phyloP scores from a whole-genome alignment of 2,797 vertebrate genomes.

The Macropodus opercularis region DNA sequence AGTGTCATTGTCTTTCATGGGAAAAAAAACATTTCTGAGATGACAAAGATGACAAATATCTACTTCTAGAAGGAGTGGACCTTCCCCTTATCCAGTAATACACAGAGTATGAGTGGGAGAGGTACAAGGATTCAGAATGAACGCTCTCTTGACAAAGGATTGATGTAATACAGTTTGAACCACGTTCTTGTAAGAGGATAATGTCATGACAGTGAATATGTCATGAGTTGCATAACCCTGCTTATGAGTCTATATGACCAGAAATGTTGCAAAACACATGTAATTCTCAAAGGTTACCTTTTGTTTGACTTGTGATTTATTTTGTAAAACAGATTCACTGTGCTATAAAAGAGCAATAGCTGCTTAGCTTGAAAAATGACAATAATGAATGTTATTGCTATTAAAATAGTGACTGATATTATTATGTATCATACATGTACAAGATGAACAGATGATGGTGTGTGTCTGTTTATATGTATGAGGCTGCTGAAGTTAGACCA shows the following conservation, averaged over 20 bases:
- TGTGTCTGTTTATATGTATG: slow-evolving; percentile 22
- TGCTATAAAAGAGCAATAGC: background rate
- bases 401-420: no score
- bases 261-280: slow-evolving; percentile 11
- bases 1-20: no score
- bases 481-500: slow-evolving; percentile 46
- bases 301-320: background rate
- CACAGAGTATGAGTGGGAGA: slow-evolving; percentile 9
- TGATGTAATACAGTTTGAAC: slow-evolving; percentile 23
- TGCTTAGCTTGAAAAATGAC: no score
- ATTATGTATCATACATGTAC: background rate
- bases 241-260: background rate
- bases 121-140: slow-evolving; percentile 3
- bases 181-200: slow-evolving; percentile 7
- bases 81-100: slow-evolving; percentile 6
- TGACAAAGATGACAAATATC: slow-evolving; percentile 33
- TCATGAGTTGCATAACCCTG: slow-evolving; percentile 15
- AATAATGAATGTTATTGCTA: no score
- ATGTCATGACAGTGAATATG: slow-evolving; percentile 10
- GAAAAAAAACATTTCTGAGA: background rate
- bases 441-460: slow-evolving; percentile 11
- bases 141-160: slow-evolving; percentile 3
- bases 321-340: background rate
- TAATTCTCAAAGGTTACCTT: background rate
- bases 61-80: slow-evolving; percentile 11